Evolutionary conservation across 2,113 vertebrate genomes (phyloP).

Genomic region (Tragelaphus imberbis): DNA sequence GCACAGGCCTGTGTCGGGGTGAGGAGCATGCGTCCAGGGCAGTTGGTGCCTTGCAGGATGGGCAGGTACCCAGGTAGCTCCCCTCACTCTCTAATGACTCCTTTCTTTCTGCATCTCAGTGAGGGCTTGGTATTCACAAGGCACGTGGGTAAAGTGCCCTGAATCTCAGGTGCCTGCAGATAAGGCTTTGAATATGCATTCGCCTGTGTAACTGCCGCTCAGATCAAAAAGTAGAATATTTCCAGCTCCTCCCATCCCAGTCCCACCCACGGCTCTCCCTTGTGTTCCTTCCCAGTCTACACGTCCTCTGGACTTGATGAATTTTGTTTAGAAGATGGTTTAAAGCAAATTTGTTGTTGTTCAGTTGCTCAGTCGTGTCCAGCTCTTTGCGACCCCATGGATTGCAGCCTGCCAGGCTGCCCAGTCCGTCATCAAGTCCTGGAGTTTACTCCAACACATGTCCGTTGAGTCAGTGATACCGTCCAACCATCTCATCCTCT

Average conservation of each 20-base stretch:
- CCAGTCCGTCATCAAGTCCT: background rate
- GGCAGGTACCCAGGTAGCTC: background rate
- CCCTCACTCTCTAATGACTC: accelerated
- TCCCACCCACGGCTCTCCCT: background rate
- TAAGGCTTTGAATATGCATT: background rate
- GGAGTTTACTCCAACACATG: background rate
- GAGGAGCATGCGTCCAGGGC: accelerated
- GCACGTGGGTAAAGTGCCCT: accelerated
- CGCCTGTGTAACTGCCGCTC: background rate
- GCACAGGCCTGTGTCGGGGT: background rate
- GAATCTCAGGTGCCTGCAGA: accelerated
- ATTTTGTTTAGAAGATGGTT: background rate
- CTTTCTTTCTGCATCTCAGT: background rate
- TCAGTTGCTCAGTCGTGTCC: background rate
- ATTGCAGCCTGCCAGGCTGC: background rate
- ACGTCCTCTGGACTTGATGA: background rate
- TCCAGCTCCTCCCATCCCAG: background rate
- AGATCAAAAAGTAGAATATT: background rate
- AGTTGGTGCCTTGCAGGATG: background rate
- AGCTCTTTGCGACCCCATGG: background rate
- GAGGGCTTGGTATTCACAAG: background rate
- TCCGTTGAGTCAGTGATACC: background rate
- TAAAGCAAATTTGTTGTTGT: background rate
- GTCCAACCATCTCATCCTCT: background rate
- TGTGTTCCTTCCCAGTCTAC: background rate